A percentile compares a stretch with the other conserved stretches of the same genome.
Evolutionary conservation across 2,113 vertebrate species (phyloP).

Genomic region (Natator depressus): DNA sequence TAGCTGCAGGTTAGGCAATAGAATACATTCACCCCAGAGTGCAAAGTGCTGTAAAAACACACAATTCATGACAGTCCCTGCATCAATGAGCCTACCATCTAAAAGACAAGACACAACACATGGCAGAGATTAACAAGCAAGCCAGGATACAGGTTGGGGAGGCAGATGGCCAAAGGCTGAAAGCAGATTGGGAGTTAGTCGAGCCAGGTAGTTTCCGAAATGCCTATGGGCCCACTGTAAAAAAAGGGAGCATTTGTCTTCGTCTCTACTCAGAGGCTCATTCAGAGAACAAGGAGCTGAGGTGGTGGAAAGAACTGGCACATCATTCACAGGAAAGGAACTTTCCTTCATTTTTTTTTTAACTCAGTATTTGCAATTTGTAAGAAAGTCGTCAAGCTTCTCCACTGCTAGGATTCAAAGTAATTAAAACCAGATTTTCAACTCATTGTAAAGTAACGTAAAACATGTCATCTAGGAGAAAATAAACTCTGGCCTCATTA

Average conservation of each 20-base stretch:
- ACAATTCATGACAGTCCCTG: not conserved
- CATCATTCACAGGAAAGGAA: not conserved
- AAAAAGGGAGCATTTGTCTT: not conserved
- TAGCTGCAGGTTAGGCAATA: not conserved
- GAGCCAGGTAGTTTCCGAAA: not conserved
- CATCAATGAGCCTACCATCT: not conserved
- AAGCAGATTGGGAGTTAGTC: fast-evolving
- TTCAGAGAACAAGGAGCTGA: not conserved
- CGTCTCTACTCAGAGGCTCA: not conserved
- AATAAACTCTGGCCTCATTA: not conserved
- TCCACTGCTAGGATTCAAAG: not conserved
- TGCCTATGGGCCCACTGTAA: not conserved
- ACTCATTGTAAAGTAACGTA: not conserved
- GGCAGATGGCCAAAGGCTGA: not conserved
- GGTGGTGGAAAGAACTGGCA: not conserved
- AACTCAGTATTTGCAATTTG: not conserved
- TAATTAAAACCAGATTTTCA: not conserved
- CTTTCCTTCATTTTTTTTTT: not conserved
- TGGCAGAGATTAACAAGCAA: not conserved
- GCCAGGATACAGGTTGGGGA: not conserved
- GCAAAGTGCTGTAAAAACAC: not conserved
- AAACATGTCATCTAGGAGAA: not conserved
- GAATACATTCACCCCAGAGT: not conserved
- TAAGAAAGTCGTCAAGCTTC: not conserved
- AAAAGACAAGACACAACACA: not conserved